Percentiles rank a stretch among this genome's conserved stretches.
phyloP scores from a whole-genome alignment of 2,113 vertebrate genomes.

The Anarhynchus alexandrinus region DNA sequence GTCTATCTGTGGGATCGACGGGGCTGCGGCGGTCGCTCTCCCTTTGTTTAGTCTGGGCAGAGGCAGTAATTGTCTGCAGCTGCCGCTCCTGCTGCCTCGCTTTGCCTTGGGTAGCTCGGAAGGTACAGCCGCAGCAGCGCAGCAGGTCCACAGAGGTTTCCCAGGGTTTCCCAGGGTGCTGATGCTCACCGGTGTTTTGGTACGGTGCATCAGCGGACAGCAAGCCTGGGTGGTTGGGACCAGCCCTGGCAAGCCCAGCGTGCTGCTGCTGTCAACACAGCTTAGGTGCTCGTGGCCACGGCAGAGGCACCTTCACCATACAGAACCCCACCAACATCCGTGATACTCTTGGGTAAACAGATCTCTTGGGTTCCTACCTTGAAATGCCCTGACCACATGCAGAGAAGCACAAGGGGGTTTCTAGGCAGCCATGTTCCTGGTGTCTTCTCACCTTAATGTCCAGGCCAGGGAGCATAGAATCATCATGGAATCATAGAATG shows the following conservation, averaged over 20 bases:
- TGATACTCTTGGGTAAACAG: accelerated
- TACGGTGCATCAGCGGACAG: neutral
- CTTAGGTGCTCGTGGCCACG: accelerated
- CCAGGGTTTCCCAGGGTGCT: accelerated
- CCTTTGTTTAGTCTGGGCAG: slow-evolving; percentile 65
- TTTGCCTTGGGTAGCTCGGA: neutral
- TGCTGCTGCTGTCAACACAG: neutral
- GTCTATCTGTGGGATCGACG: neutral
- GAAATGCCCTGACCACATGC: neutral
- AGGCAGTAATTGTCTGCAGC: slow-evolving; percentile 51
- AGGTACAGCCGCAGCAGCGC: accelerated
- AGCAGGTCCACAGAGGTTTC: neutral
- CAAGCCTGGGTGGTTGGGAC: neutral
- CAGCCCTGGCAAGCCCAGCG: neutral
- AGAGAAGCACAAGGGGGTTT: neutral
- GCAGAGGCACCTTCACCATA: neutral
- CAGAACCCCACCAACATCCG: accelerated
- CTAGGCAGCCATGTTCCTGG: neutral
- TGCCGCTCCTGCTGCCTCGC: neutral
- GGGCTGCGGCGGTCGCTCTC: neutral
- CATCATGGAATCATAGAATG: too few relatives aligned
- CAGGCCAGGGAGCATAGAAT: neutral
- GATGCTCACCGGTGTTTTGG: accelerated
- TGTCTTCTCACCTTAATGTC: neutral
- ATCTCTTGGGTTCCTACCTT: neutral